Conservation (phyloP, 2,888 invertebrate genomes). For the Leptura quadrifasciata region DNA sequence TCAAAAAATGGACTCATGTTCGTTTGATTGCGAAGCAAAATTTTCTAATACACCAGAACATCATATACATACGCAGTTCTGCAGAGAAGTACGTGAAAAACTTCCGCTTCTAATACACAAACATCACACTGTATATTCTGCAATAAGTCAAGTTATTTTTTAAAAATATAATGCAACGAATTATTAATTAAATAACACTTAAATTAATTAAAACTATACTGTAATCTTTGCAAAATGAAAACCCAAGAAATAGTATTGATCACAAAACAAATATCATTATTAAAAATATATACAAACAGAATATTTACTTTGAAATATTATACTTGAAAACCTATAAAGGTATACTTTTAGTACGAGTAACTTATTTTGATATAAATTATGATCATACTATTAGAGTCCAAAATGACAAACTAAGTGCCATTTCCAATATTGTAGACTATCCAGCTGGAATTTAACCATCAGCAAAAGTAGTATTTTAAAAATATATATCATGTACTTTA, state of each 20-base stretch:
- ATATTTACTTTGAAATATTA: background rate
- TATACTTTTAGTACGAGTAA: conserved; percentile 1
- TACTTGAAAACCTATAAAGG: background rate
- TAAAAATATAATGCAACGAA: conserved; percentile 21
- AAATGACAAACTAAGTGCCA: conserved; percentile 11
- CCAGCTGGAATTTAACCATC: background rate
- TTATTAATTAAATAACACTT: conserved; percentile 40
- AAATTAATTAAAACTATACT: conserved; percentile 12
- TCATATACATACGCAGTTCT: too few species aligned
- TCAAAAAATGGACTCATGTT: too few species aligned
- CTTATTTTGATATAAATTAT: conserved; percentile 17
- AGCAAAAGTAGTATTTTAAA: too few species aligned
- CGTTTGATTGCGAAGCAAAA: too few species aligned
- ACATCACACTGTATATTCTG: conserved; percentile 33
- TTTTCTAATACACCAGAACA: too few species aligned
- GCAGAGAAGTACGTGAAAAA: too few species aligned
- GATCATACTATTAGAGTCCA: conserved; percentile 30
- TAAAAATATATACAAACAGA: background rate
- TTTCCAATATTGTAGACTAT: background rate
- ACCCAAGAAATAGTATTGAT: conserved; percentile 20
- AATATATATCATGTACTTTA: background rate
- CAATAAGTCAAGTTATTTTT: conserved; percentile 11
- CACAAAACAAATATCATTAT: conserved; percentile 13
- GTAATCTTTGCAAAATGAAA: conserved; percentile 32
- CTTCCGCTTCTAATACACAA: too few species aligned